phyloP scores from a whole-genome alignment of 30 jellyfish, hydroid and myxozoan genomes.

The Cassiopea andromeda region DNA sequence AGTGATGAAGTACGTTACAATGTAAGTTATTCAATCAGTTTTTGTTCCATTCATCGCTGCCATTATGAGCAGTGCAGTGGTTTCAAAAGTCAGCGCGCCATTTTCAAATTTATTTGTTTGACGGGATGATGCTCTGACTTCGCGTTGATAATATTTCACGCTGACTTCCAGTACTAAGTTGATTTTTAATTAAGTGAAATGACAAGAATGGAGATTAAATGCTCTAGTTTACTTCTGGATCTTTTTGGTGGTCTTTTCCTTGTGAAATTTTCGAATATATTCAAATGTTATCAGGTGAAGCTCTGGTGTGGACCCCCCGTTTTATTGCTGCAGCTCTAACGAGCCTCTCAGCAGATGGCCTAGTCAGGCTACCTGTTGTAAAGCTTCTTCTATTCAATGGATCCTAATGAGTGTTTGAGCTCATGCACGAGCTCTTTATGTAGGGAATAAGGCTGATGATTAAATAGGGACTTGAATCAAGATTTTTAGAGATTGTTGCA shows the following conservation, averaged over 20 bases:
- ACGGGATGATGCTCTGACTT: slow-evolving; percentile 15
- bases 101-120: background rate
- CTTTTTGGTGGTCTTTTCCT: too few species aligned
- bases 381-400: background rate
- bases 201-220: too few species aligned
- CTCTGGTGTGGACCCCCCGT: background rate
- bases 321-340: background rate
- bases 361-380: slow-evolving; percentile 12
- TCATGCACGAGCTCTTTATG: background rate
- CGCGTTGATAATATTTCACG: background rate
- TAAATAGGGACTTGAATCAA: background rate
- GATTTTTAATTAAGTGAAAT: background rate
- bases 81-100: slow-evolving; percentile 65
- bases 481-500: background rate
- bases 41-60: slow-evolving; percentile 17
- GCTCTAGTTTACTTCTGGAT: too few species aligned
- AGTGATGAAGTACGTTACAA: slow-evolving; percentile 46
- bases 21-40: slow-evolving; percentile 10
- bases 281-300: too few species aligned
- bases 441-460: background rate
- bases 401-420: background rate
- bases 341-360: slow-evolving; percentile 47
- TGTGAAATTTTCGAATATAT: too few species aligned
- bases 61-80: slow-evolving; percentile 38
- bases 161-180: background rate